These are phyloP conservation scores for Chalcis sispes DNA, from an alignment of 2,888 invertebrate genomes.

Conservation along the genomic window DNA sequence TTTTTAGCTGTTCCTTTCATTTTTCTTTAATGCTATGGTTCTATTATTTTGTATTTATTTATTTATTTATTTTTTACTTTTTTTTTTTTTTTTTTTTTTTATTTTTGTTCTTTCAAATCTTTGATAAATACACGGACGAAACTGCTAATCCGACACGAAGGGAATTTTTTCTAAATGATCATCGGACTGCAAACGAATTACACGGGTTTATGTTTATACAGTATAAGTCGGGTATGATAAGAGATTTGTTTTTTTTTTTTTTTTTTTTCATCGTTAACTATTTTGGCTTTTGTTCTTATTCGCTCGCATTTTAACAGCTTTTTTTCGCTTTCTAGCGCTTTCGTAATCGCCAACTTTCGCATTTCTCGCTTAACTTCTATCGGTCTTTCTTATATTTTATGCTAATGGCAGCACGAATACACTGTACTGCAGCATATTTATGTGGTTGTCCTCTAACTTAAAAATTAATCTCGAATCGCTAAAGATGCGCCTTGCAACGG, in stretches of 20 bases:
- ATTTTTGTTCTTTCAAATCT: slow-evolving; percentile 61
- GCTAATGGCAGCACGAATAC: slow-evolving; percentile 71
- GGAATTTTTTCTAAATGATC: slow-evolving; percentile 64
- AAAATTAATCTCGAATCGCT: slow-evolving; percentile 39
- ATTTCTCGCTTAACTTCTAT: too few relatives aligned
- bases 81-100: slow-evolving; percentile 29
- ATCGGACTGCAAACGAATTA: slow-evolving; percentile 69
- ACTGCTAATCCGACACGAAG: slow-evolving; percentile 70
- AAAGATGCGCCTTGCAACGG: slow-evolving; percentile 30
- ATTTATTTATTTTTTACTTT: slow-evolving; percentile 31
- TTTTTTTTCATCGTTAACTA: slow-evolving; percentile 59
- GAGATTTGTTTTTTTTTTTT: slow-evolving; percentile 50
- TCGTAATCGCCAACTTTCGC: slow-evolving; percentile 19
- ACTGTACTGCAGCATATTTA: slow-evolving; percentile 64
- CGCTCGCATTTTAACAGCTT: too few relatives aligned
- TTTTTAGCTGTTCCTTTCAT: slow-evolving; percentile 44
- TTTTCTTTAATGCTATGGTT: slow-evolving; percentile 36
- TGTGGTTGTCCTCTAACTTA: slow-evolving; percentile 22
- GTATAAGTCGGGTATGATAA: slow-evolving; percentile 61
- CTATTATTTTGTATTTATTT: slow-evolving; percentile 34
- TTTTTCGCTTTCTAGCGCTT: too few relatives aligned
- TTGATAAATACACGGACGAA: slow-evolving; percentile 69
- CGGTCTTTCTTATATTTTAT: slow-evolving; percentile 59
- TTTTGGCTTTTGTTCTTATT: slow-evolving; percentile 67
- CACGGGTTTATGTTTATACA: slow-evolving; percentile 63